Evolutionary conservation across 1,140 invertebrate genomes (phyloP).

Genomic region (Danaus melanippus): DNA sequence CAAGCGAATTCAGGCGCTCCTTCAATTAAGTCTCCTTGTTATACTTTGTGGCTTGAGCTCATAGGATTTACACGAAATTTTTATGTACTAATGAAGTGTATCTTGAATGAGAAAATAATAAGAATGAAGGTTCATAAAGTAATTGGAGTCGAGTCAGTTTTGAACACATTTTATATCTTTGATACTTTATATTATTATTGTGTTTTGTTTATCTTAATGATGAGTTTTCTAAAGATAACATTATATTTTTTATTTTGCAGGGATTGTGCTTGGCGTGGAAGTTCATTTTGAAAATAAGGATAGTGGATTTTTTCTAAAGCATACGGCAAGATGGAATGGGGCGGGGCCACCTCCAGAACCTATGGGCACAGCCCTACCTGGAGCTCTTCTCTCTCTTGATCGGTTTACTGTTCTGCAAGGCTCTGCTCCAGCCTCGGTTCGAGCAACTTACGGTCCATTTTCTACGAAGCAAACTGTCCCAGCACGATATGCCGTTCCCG

Average conservation of each 20-base stretch:
- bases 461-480: slow-evolving; percentile 94
- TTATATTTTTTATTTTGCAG: slow-evolving; percentile 44
- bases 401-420: slow-evolving; percentile 92
- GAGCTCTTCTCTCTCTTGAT: slow-evolving; percentile 80
- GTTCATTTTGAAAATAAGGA: slow-evolving; percentile 93
- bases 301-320: slow-evolving; percentile 90
- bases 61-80: too few species aligned
- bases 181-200: slow-evolving; percentile 26
- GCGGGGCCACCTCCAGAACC: slow-evolving; percentile 57
- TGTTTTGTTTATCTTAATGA: slow-evolving; percentile 18
- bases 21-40: slow-evolving; percentile 17
- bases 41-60: not conserved
- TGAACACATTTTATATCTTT: slow-evolving; percentile 36
- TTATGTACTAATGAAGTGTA: too few species aligned
- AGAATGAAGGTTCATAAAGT: slow-evolving; percentile 36
- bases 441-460: slow-evolving; percentile 92
- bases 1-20: slow-evolving; percentile 21
- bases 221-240: slow-evolving; percentile 11
- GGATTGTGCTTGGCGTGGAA: slow-evolving; percentile 75
- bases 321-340: slow-evolving; percentile 76
- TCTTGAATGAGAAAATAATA: slow-evolving; percentile 23
- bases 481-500: slow-evolving; percentile 88
- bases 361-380: slow-evolving; percentile 62
- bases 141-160: slow-evolving; percentile 49
- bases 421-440: slow-evolving; percentile 86